Evolutionary conservation across 2,113 vertebrate species (phyloP), one percentile per base, ranked within the genome.

Genomic region (Ceyx cyanopectus): DNA sequence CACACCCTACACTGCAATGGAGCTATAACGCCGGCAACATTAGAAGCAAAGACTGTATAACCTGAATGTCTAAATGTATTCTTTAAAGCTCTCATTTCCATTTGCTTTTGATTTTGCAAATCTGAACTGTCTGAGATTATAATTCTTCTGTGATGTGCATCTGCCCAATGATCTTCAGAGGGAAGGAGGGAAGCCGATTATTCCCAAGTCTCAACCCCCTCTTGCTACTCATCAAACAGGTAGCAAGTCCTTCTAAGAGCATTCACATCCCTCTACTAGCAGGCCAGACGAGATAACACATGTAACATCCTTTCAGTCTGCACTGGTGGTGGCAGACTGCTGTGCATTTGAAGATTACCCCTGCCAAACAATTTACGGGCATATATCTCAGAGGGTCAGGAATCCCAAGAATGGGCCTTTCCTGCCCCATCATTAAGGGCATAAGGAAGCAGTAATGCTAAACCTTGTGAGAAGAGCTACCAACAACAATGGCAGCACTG

Each of bases 41-140:
- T 5, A 89, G 41, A 76, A 73, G 70, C 20, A 37, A 81, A 87
- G 53, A 87, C 53, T 53, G 74, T 20, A 66, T 22, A 89, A 89
- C 45, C 27, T 80, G n/a, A 76, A 87, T 41, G 18, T 65, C 41
- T 48, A 89, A 50, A 56, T 3, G 5, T 34, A 26, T 45, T 65
- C 74, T 72, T 84, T 78, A 78, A 83, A 81, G 69, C 26, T 93
- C 34, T 32, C 9, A 91, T 91, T 94, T 95, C 89, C 91, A 81
- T 86, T 81, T 14, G 23, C 50, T 85, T 94, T 76, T 72, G n/a
- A 92, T 85, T 91, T 85, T 73, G 74, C 54, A 92, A 69, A 81
- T 69, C 5, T 57, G 19, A 87, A 68, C 29, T 54, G 54, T 82
- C 85, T 86, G 65, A 90, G 77, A 60, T 10, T 9, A 2, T 70